Conservation (phyloP, 2,888 invertebrate species). For the Barypeithes pellucidus region DNA sequence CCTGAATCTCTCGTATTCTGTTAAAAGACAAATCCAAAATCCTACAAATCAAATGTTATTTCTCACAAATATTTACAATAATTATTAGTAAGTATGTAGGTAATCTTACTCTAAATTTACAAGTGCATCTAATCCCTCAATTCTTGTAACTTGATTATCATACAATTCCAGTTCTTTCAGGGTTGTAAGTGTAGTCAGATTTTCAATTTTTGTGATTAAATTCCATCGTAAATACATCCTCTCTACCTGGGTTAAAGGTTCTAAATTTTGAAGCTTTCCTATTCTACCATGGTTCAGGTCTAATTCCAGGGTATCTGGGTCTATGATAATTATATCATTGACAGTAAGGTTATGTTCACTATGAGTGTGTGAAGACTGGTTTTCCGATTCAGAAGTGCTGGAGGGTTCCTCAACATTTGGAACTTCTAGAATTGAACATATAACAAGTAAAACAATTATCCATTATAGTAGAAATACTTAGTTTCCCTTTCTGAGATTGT, state of each 20-base stretch:
- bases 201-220: slow-evolving; percentile 94
- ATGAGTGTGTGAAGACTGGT: slow-evolving; percentile 14
- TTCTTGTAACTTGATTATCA: slow-evolving; percentile 95
- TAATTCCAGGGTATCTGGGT: slow-evolving; percentile 80
- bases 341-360: slow-evolving; percentile 63
- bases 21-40: slow-evolving; percentile 97
- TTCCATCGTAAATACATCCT: slow-evolving; percentile 94
- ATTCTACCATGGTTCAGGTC: slow-evolving; percentile 93
- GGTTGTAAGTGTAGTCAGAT: slow-evolving; percentile 82
- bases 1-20: slow-evolving; percentile 89
- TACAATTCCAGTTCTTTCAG: slow-evolving; percentile 94
- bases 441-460: no score
- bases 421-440: background rate
- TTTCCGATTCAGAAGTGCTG: background rate
- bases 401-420: slow-evolving; percentile 12
- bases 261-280: slow-evolving; percentile 88
- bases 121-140: slow-evolving; percentile 91
- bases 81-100: background rate
- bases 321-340: slow-evolving; percentile 78
- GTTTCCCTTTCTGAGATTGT: no score
- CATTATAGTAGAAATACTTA: no score
- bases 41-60: slow-evolving; percentile 71
- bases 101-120: slow-evolving; percentile 87
- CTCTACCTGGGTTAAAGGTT: slow-evolving; percentile 83
- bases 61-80: background rate